A percentile compares a stretch with the other conserved stretches of the same genome.
Evolutionary conservation across 2,113 vertebrate genomes (phyloP).

Genomic region (Alosa alosa): DNA sequence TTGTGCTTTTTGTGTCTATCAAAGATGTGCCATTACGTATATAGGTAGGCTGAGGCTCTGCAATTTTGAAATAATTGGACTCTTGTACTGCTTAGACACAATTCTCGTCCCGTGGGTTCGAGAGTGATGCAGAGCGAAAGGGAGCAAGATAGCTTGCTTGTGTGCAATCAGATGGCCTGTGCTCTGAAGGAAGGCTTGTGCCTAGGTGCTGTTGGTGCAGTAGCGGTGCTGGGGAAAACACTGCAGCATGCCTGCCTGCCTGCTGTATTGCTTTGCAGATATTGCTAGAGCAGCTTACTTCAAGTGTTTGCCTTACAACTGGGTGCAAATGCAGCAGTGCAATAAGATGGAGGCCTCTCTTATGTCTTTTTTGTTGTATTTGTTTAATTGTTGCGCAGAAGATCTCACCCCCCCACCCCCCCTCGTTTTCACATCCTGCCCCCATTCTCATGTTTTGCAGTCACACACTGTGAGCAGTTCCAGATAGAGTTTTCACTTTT

Average conservation of each 20-base stretch:
- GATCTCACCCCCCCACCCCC: not conserved
- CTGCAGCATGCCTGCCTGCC: slow-evolving; percentile 69
- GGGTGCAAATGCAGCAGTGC: slow-evolving; percentile 64
- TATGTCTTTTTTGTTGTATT: slow-evolving; percentile 30
- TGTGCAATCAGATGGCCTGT: not conserved
- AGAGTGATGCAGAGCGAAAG: not conserved
- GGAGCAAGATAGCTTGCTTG: not conserved
- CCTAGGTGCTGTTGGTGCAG: slow-evolving; percentile 66
- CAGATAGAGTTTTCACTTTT: not conserved
- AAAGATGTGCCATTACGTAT: not conserved
- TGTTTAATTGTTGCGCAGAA: not conserved
- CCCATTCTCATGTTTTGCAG: not conserved
- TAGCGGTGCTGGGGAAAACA: slow-evolving; percentile 65
- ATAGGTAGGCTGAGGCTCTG: not conserved
- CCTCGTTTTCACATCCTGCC: not conserved
- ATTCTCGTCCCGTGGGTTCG: not conserved
- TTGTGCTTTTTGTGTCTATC: not conserved
- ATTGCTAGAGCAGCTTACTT: slow-evolving; percentile 57
- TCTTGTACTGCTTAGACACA: not conserved
- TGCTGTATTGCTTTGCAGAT: slow-evolving; percentile 66
- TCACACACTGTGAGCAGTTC: not conserved
- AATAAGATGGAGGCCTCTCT: slow-evolving; percentile 39
- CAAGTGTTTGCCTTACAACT: slow-evolving; percentile 65
- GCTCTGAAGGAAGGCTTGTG: slow-evolving; percentile 36
- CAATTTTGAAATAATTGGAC: not conserved